phyloP scores from a whole-genome alignment of 1,140 invertebrate species.

The Heliconius congener region DNA sequence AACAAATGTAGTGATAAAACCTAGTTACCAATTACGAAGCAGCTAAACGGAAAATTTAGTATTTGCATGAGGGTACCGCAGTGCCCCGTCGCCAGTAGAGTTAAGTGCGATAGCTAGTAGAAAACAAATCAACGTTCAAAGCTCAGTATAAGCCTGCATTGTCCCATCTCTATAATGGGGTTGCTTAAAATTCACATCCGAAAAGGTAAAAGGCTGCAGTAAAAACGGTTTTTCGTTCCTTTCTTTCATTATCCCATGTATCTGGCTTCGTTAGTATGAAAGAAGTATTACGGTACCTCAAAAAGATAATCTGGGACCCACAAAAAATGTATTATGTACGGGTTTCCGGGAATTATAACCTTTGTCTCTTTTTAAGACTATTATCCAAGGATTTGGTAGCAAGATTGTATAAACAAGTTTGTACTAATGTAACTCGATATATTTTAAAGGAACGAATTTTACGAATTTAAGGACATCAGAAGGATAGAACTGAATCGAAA shows the following conservation, averaged over 20 bases:
- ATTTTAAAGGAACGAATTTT: too few relatives aligned
- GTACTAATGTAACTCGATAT: constrained; percentile 26
- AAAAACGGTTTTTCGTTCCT: constrained; percentile 24
- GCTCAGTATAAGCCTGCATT: constrained; percentile 19
- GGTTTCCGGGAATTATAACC: constrained; percentile 36
- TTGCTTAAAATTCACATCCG: constrained; percentile 30
- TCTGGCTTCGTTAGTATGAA: constrained; percentile 33
- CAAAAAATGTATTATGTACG: constrained; percentile 36
- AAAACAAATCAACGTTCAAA: constrained; percentile 22
- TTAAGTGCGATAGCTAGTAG: constrained; percentile 10
- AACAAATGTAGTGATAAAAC: not conserved
- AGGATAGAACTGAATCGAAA: too few relatives aligned
- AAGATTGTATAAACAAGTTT: constrained; percentile 25
- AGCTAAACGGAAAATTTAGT: not conserved
- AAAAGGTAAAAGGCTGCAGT: constrained; percentile 34
- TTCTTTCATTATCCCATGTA: constrained; percentile 34
- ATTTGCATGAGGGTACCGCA: constrained; percentile 8
- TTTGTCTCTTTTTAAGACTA: constrained; percentile 40
- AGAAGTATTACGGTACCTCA: constrained; percentile 30
- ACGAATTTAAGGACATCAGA: too few relatives aligned
- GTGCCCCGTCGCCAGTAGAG: not conserved
- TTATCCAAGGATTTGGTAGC: constrained; percentile 32
- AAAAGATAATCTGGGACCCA: constrained; percentile 34
- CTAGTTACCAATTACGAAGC: not conserved
- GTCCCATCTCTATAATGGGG: constrained; percentile 27